These are phyloP conservation scores for Poeciliopsis prolifica DNA, from an alignment of 2,113 vertebrate species.

Conservation along the genomic window DNA sequence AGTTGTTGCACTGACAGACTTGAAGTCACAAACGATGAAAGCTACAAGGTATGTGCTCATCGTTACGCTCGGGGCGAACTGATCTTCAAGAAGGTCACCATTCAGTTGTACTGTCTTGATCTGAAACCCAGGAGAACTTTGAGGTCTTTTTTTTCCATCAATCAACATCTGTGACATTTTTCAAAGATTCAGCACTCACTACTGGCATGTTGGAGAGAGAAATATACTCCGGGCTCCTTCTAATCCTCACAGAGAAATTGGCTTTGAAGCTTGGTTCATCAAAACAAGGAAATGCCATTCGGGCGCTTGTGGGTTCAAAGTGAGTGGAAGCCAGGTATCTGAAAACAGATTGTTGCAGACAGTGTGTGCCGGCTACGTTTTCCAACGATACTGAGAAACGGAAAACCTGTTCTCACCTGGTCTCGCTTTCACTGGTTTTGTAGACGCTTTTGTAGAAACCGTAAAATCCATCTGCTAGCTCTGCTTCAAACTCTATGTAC, in stretches of 20 bases:
- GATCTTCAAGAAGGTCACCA: constrained; percentile 72
- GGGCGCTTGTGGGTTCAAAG: constrained; percentile 82
- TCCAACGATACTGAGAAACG: not conserved
- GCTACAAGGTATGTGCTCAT: constrained; percentile 83
- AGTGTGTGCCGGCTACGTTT: not conserved
- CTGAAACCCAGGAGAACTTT: constrained; percentile 47
- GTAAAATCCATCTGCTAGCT: constrained; percentile 75
- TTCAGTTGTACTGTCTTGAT: constrained; percentile 68
- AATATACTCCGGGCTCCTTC: constrained; percentile 69
- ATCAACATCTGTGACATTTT: not conserved
- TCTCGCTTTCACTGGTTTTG: constrained; percentile 73
- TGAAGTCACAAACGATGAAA: constrained; percentile 82
- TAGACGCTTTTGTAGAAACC: constrained; percentile 83
- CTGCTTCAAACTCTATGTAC: constrained; percentile 77
- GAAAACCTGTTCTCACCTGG: constrained; percentile 57
- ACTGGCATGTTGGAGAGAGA: constrained; percentile 82
- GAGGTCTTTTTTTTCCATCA: not conserved
- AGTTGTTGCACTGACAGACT: constrained; percentile 73
- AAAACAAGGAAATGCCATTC: constrained; percentile 82
- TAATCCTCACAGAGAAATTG: constrained; percentile 77
- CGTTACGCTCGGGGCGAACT: constrained; percentile 77
- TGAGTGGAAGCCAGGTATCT: constrained; percentile 81
- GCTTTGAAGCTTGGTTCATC: constrained; percentile 83
- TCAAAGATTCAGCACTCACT: constrained; percentile 59
- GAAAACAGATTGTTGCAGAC: constrained; percentile 8